A percentile compares a stretch with the other conserved stretches of the same genome.
These are phyloP conservation scores for Catotricha subobsoleta DNA, from an alignment of 2,888 invertebrate species.

Conservation along the genomic window DNA sequence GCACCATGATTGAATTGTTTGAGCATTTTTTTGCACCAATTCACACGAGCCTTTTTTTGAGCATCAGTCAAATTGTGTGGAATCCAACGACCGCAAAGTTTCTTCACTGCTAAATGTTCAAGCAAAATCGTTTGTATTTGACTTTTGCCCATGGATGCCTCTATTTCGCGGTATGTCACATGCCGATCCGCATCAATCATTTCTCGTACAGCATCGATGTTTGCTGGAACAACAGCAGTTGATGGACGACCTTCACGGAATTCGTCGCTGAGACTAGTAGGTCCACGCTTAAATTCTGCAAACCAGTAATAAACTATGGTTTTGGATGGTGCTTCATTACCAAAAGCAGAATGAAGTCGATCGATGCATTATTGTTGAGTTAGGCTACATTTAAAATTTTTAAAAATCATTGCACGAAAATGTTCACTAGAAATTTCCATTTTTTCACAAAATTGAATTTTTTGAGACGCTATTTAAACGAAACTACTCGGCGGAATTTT, in stretches of 20 bases:
- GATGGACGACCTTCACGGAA: conserved; percentile 13
- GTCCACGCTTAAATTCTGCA: conserved; percentile 14
- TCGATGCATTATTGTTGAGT: conserved; percentile 14
- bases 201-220: conserved; percentile 15
- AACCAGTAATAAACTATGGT: conserved; percentile 14
- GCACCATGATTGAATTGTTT: conserved; percentile 13
- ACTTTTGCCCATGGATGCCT: conserved; percentile 14
- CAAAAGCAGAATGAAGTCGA: conserved; percentile 14
- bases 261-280: conserved; percentile 12
- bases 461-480: too few species aligned
- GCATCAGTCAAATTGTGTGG: conserved; percentile 7
- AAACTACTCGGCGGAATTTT: too few species aligned
- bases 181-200: conserved; percentile 16
- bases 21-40: conserved; percentile 15
- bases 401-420: too few species aligned
- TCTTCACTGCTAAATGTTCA: conserved; percentile 11
- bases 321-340: conserved; percentile 13
- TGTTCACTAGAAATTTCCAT: too few species aligned
- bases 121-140: conserved; percentile 12
- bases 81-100: conserved; percentile 3
- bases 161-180: conserved; percentile 15
- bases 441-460: too few species aligned
- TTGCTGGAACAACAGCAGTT: conserved; percentile 14
- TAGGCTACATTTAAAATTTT: too few species aligned
- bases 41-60: conserved; percentile 15